Evolutionary conservation across 2,113 vertebrate species (phyloP), one percentile per base, ranked within the genome.

Genomic region (Uropsilus gracilis): DNA sequence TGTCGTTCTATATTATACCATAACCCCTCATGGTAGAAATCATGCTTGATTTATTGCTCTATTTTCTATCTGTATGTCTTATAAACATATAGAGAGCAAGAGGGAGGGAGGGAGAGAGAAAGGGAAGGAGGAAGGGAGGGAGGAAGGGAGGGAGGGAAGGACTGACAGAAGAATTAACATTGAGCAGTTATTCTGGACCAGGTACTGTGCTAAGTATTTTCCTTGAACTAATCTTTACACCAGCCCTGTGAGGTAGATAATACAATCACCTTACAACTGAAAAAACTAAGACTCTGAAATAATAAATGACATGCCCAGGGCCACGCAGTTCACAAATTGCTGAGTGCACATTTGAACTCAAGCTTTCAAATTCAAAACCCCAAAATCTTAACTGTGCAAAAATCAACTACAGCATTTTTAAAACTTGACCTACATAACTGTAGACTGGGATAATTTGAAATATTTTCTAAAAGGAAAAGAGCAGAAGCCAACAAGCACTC

Each of bases 251-350:
- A 68, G 3, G 4, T 28, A 1, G 20, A 20, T 48, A 68, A 8
- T 81, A 44, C 57, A 71, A 69, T 82, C 59, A 90, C 91, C 10
- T 96, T 95, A 92, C 63, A 97, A 95, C 80, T 87, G 80, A 95
- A 88, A 91, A 59, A 85, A 95, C 94, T 78, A 71, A 97, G 96
- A 75, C 80, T 88, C 7, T 16, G 68, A 86, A 86, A 88, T 92
- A 96, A 75, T 94, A 83, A 97, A 76, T 86, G 76, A 89, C 81
- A 50, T 96, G 68, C 77, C 89, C 1, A 28, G 77, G 85, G 50
- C 87, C 87, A 89, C 68, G 57, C 0, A 88, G 63, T 90, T 50
- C 39, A 46, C 68, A 93, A 71, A 80, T 10, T 14, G 9, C 7
- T 34, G 32, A 80, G 30, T 2, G 1, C 34, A 16, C 10, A 48